Percentiles rank a stretch among this genome's conserved stretches.
These are phyloP conservation scores for Lutjanus argentimaculatus DNA, from an alignment of 2,797 vertebrate genomes.

Conservation along the genomic window DNA sequence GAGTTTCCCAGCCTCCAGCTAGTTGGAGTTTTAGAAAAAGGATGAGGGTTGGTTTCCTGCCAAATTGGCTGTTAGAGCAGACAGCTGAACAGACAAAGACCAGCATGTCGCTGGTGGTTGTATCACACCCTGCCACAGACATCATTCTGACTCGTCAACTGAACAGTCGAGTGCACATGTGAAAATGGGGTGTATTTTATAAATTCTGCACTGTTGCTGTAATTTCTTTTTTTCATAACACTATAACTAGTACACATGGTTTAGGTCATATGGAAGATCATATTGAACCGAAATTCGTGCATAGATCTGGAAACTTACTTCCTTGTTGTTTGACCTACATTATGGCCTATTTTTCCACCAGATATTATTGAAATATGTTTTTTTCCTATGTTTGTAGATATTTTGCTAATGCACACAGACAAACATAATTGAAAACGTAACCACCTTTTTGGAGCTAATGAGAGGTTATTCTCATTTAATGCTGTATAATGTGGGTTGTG, in stretches of 20 bases:
- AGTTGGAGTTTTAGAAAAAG: constrained; percentile 15
- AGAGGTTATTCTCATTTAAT: not conserved
- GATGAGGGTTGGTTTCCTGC: constrained; percentile 51
- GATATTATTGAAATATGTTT: not conserved
- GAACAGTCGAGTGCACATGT: constrained; percentile 7
- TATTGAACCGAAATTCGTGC: not conserved
- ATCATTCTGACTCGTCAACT: constrained; percentile 8
- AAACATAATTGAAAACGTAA: constrained; percentile 5
- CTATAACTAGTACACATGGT: not conserved
- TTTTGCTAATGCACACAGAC: not conserved
- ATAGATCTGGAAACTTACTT: not conserved
- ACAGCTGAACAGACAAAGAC: constrained; percentile 54
- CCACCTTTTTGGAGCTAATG: not conserved
- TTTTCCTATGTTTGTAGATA: not conserved
- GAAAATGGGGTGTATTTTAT: constrained; percentile 18
- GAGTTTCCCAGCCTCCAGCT: constrained; percentile 10
- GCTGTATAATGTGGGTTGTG: not conserved
- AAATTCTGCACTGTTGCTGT: not conserved
- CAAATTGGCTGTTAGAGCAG: constrained; percentile 49
- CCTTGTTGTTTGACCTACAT: no score
- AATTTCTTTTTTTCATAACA: constrained; percentile 3
- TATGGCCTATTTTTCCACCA: not conserved
- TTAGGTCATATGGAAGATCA: not conserved
- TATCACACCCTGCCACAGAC: constrained; percentile 37
- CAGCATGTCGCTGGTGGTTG: constrained; percentile 34